Evolutionary conservation across 2,797 vertebrate species (phyloP), one percentile per base, ranked within the genome.

Genomic region (Galago senegalensis): DNA sequence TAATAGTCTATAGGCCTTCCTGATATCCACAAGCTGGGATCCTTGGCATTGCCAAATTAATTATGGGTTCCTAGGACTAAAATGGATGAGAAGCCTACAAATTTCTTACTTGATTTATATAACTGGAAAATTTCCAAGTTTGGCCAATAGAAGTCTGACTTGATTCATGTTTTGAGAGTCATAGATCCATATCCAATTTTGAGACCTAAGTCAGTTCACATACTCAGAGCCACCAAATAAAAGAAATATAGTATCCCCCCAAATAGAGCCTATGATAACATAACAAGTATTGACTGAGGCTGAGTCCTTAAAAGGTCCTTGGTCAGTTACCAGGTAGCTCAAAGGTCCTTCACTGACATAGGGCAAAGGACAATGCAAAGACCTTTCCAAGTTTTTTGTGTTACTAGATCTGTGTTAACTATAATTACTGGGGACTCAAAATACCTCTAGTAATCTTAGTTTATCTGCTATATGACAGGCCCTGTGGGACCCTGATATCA

Each of bases 101-200:
- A 81, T 17, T 27, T 89, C 65, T 58, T 69, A 31, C 46, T 56
- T 73, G 46, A 72, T 91, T 89, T 86, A 37, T 93, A n/a, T 82
- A 89, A 72, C 7, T 93, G n/a, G 61, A 85, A 88, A 75, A 49
- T 91, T 69, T 93, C 40, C 27, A 65, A 6, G 2, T 21, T 31
- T 91, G 40, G 56, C 29, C 27, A 89, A 72, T 49, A 34, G 34
- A 87, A 87, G 21, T 84, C 49, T 76, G 58, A 69, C 65, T 84
- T 60, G 56, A 56, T 29, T 69, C 29, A 90, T 73, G n/a, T 73
- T 95, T 76, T 58, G 13, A 49, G 37, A 63, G 23, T 43, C 37
- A 67, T 60, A 56, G 43, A 67, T 70, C 3, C 46, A 67, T 89
- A n/a, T 70, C 7, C 11, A 82, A 49, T 86, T 87, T 93, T 5